phyloP scores from a whole-genome alignment of 2,797 vertebrate genomes.

The Chrosomus eos region DNA sequence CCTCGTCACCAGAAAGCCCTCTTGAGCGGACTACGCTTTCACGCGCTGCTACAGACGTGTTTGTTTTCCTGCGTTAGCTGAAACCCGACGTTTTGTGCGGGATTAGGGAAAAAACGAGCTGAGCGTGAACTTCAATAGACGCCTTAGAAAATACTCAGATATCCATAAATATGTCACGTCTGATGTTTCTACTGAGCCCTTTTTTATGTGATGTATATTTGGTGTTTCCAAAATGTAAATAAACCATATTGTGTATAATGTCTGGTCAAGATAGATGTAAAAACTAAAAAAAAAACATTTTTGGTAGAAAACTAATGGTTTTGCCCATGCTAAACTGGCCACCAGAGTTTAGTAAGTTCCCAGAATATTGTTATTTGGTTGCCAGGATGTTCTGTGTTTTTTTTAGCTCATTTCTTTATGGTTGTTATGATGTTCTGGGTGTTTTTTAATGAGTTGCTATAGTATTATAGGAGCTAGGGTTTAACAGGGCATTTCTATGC shows the following conservation, averaged over 20 bases:
- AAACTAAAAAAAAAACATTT: not conserved
- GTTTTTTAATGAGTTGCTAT: not conserved
- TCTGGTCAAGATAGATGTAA: not conserved
- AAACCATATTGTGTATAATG: not conserved
- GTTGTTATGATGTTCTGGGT: not conserved
- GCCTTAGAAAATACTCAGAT: not conserved
- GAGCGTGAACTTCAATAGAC: constrained; percentile 5
- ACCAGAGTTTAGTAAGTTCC: not conserved
- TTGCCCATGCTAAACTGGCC: not conserved
- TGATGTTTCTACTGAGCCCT: not conserved
- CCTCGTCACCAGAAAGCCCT: constrained; percentile 72
- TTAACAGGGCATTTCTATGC: not conserved
- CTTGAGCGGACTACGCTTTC: constrained; percentile 76
- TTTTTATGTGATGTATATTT: not conserved
- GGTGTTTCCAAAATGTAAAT: not conserved
- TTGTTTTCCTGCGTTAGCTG: constrained; percentile 65
- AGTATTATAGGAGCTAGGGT: not conserved
- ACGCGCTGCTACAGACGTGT: constrained; percentile 70
- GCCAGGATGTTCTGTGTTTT: not conserved
- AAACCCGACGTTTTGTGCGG: constrained; percentile 72
- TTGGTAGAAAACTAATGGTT: not conserved
- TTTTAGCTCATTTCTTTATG: not conserved
- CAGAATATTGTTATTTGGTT: not conserved
- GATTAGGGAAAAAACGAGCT: constrained; percentile 67
- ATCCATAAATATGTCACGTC: not conserved